Percentiles rank a stretch among this genome's conserved stretches.
Conservation (phyloP, 2,113 vertebrate genomes). For the Bubo blakistoni region DNA sequence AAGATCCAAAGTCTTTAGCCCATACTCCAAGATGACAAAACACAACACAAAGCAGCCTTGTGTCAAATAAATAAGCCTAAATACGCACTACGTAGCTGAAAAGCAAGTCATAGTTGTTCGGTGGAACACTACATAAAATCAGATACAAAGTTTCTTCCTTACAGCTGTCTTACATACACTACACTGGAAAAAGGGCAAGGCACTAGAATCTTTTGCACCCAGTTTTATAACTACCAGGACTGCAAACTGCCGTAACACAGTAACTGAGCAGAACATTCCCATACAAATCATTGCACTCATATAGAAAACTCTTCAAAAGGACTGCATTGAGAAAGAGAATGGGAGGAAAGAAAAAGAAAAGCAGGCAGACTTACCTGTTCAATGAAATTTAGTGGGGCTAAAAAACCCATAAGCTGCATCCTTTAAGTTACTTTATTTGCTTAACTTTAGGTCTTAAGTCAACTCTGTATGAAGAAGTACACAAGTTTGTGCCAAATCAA, state of each 20-base stretch:
- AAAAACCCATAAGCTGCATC: rapidly evolving
- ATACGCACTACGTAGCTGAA: not conserved
- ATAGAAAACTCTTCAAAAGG: not conserved
- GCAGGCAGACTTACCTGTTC: not conserved
- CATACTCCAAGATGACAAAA: not conserved
- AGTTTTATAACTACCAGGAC: not conserved
- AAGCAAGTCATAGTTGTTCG: rapidly evolving
- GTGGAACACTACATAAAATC: not conserved
- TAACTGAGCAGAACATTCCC: not conserved
- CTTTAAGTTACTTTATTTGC: not conserved
- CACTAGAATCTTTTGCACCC: not conserved
- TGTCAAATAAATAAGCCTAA: not conserved
- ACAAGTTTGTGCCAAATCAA: not conserved
- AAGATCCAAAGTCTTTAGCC: not conserved
- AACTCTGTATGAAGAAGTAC: not conserved
- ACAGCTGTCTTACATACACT: not conserved
- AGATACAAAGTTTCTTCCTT: not conserved
- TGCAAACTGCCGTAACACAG: not conserved
- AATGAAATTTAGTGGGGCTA: not conserved
- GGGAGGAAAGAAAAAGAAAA: not conserved
- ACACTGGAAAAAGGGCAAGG: not conserved
- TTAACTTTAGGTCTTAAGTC: not conserved
- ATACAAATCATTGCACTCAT: not conserved
- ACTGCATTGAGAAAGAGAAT: not conserved
- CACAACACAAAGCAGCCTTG: not conserved